phyloP scores from a whole-genome alignment of 2,797 vertebrate genomes.

The Gobio occitaniae region DNA sequence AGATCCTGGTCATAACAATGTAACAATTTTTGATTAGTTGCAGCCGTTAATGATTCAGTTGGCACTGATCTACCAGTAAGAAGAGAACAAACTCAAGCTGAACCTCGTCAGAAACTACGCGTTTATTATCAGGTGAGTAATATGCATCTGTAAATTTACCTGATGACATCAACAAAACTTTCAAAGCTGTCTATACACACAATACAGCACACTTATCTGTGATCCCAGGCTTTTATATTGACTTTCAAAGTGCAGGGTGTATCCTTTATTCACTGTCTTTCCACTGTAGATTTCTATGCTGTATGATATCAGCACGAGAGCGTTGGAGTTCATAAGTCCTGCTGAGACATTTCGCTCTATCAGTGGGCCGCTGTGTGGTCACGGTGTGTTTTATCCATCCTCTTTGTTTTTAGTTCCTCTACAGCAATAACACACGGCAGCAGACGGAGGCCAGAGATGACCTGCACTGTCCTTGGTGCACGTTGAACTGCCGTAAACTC shows the following conservation, averaged over 20 bases:
- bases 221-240: constrained; percentile 79
- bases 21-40: constrained; percentile 35
- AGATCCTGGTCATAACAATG: background rate
- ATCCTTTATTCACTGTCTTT: constrained; percentile 66
- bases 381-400: background rate
- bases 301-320: background rate
- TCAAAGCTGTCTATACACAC: background rate
- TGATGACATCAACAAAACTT: background rate
- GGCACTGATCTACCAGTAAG: constrained; percentile 81
- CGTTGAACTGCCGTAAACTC: constrained; percentile 95
- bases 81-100: constrained; percentile 83
- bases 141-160: background rate
- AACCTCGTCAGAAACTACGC: constrained; percentile 85
- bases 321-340: background rate
- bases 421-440: constrained; percentile 97
- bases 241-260: constrained; percentile 83
- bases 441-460: constrained; percentile 98
- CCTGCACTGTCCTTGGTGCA: constrained; percentile 98
- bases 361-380: background rate
- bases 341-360: background rate
- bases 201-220: constrained; percentile 73
- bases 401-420: constrained; percentile 84
- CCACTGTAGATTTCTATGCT: constrained; percentile 76
- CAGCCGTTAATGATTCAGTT: constrained; percentile 86
- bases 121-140: constrained; percentile 89